Conservation (phyloP, 2,113 vertebrate species). For the Apteryx owenii region DNA sequence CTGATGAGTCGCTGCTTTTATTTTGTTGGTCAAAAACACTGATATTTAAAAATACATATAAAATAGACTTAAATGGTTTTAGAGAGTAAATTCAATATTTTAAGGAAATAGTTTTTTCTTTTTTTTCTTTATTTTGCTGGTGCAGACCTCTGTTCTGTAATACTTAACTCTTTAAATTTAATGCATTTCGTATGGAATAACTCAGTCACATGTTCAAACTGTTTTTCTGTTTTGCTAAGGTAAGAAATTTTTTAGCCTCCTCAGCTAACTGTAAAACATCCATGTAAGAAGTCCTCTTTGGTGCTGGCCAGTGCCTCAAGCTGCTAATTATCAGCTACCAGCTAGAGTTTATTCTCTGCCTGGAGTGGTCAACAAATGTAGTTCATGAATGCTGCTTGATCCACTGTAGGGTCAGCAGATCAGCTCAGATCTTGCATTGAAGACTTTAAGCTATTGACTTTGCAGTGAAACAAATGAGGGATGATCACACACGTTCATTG, state of each 20-base stretch:
- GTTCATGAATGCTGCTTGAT: not conserved
- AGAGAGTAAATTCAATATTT: not conserved
- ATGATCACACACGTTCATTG: not conserved
- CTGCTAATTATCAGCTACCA: not conserved
- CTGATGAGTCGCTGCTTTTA: not conserved
- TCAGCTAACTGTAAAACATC: not conserved
- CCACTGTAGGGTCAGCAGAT: not conserved
- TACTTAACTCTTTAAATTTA: not conserved
- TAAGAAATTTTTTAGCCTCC: not conserved
- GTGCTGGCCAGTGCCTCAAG: not conserved
- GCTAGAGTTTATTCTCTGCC: not conserved
- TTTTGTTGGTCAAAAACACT: not conserved
- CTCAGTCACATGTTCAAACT: not conserved
- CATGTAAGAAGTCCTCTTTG: not conserved
- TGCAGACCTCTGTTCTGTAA: not conserved
- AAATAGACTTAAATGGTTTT: not conserved
- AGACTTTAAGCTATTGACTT: not conserved
- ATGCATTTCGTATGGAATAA: not conserved
- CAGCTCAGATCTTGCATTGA: not conserved
- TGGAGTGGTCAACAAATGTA: not conserved
- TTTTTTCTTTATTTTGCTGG: not conserved
- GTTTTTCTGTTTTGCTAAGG: not conserved
- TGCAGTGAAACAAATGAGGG: not conserved
- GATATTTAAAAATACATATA: accelerated
- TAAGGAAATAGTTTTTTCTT: not conserved